Evolutionary conservation across 2,797 vertebrate genomes (phyloP).

Genomic region (Cyprinella venusta): DNA sequence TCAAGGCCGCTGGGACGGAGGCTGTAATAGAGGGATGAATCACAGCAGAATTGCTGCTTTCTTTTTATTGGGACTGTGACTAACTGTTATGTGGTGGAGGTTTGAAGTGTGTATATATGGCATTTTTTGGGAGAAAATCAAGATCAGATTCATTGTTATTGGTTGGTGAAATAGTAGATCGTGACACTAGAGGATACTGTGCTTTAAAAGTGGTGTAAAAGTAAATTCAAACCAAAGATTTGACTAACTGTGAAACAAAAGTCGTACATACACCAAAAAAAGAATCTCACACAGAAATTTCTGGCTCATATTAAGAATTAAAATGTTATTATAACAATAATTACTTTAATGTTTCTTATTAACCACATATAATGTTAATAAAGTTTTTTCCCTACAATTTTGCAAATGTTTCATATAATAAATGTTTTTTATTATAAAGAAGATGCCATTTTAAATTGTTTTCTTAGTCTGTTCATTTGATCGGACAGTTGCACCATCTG

Average conservation of each 20-base stretch:
- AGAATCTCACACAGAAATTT: not conserved
- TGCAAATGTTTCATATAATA: no score
- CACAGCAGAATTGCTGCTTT: not conserved
- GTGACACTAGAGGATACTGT: not conserved
- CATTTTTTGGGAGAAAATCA: no score
- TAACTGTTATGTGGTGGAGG: not conserved
- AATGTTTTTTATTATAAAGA: no score
- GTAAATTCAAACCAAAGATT: not conserved
- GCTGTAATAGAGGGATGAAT: conserved; percentile 18
- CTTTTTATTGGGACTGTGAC: conserved; percentile 4
- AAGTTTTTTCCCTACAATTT: no score
- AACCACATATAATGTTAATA: no score
- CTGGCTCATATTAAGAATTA: not conserved
- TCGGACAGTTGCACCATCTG: no score
- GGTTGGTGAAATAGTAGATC: not conserved
- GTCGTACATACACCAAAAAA: not conserved
- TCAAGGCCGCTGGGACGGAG: conserved; percentile 31
- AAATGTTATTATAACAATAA: no score
- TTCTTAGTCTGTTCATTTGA: no score
- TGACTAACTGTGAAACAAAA: not conserved
- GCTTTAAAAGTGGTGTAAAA: not conserved
- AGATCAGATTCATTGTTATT: not conserved
- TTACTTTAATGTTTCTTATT: no score
- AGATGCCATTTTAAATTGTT: no score
- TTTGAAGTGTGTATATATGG: not conserved